phyloP scores from a whole-genome alignment of 2,113 vertebrate species.

The Neopipo cinnamomea region DNA sequence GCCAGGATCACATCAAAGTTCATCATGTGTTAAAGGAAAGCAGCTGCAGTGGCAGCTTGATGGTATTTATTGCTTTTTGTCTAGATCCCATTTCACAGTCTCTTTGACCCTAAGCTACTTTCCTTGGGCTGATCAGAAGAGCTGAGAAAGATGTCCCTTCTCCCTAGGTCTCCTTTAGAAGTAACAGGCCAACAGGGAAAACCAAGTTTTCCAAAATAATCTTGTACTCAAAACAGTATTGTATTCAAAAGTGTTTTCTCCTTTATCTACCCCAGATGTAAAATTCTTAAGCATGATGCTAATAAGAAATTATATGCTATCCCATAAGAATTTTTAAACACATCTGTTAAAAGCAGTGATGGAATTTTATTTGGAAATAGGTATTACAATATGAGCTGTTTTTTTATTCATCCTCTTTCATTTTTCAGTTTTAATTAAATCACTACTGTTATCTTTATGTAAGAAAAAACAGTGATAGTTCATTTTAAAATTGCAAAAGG shows the following conservation, averaged over 20 bases:
- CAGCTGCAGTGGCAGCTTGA: conserved; percentile 9
- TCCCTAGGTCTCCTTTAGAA: background rate
- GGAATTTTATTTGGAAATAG: background rate
- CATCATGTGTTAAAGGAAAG: conserved; percentile 22
- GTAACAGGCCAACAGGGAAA: background rate
- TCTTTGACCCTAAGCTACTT: background rate
- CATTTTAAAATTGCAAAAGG: background rate
- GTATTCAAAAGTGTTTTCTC: background rate
- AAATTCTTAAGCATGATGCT: background rate
- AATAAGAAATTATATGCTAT: background rate
- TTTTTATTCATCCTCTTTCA: background rate
- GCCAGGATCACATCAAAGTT: conserved; percentile 22
- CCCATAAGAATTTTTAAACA: background rate
- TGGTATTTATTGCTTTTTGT: conserved; percentile 18
- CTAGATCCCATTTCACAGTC: background rate
- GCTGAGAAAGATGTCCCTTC: background rate
- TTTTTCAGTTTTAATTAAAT: background rate
- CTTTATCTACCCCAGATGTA: background rate
- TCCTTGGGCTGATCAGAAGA: background rate
- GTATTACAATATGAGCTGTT: background rate
- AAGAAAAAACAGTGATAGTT: background rate
- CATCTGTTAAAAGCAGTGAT: background rate
- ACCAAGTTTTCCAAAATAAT: background rate
- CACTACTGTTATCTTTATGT: background rate
- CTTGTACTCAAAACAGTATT: background rate